Base-by-base conservation (phyloP, 2,797 vertebrate species). In the Hemibagrus guttatus region DNA sequence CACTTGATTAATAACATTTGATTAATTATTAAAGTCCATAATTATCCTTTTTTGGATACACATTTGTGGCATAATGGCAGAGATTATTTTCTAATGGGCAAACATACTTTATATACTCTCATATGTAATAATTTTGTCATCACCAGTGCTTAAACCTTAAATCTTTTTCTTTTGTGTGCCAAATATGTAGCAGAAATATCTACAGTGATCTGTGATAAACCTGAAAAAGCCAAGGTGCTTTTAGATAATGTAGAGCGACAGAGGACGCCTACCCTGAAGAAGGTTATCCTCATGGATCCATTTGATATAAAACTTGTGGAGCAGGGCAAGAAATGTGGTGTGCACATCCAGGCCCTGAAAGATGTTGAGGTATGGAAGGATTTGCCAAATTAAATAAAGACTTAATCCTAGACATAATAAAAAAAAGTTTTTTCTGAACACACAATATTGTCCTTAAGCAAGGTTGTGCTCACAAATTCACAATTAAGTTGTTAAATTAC, bases 171-270 rank as follows among this genome's bases (percentile, higher is more conserved):
- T 88, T 75, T 39, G 39, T 78, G 28, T 78, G n/a, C 56, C 2
- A 28, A 54, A 54, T 2, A 31, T 68, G 81, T 79, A 99, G 98
- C 98, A 56, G 97, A 99, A 88, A 98, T 99, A 91, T 96, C 96
- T 90, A 99, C 96, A 0, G 98, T 99, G 84, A 97, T 99, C 74
- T 99, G 98, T 72, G 98, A 99, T 93, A 98, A 97, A 79, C 93
- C 95, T 0, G 97, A 97, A 87, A 99, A 99, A 91, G 98, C 97
- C 42, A 92, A 90, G 86, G 94, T 96, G 64, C 97, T 99, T 63
- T 92, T 99, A 80, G 96, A 95, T 54, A 98, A 99, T 0, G 96
- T 99, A 92, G 97, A 98, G 93, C 95, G 93, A 89, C 94, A 92
- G 86, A 95, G 97, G 89, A 99, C 96, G 0, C 95, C 96, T 0